Evolutionary conservation across 1,140 invertebrate genomes (phyloP), one percentile per base, ranked within the genome.

Genomic region (Lysiphlebus fabarum): DNA sequence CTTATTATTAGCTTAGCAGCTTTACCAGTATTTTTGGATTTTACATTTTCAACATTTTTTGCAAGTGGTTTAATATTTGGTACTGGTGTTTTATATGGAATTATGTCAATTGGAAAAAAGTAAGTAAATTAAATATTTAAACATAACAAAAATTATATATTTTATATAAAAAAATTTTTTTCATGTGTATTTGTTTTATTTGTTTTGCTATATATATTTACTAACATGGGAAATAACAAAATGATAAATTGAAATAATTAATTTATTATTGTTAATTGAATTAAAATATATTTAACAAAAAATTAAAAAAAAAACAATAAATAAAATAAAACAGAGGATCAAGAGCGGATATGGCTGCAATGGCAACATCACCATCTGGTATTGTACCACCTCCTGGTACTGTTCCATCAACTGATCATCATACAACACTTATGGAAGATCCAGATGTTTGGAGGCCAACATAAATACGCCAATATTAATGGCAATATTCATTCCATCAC

Each of bases 31-130:
- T 80, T 95, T 62, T 70, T 96, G 59, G 93, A 90, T 73, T 74
- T 85, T n/a, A 85, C 84, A 38, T 48, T 93, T 26, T 84, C 83
- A 64, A 93, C 89, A 63, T 81, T 95, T 66, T 87, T 97, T 73
- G 92, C 93, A 65, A 87, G 90, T 80, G 92, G 91, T 38, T 74
- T 95, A 40, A 90, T 98, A 69, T 92, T 97, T 78, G 85, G 81
- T 11, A 92, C 92, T 51, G 95, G 94, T 44, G 83, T 92, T 56
- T 82, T 96, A 42, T 97, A 98, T 78, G 94, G 93, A 67, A 85
- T 97, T 82, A 95, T 97, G 91, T 88, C 93, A 36, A 81, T 98
- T 62, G 92, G 91, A 57, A 92, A 86, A 81, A 94, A 93, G 92
- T 93, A 79, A 89, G 90, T 88, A n/a, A n/a, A n/a, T n/a, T n/a